Evolutionary conservation across 1,140 invertebrate species (phyloP).

Genomic region (Hestina assimilis): DNA sequence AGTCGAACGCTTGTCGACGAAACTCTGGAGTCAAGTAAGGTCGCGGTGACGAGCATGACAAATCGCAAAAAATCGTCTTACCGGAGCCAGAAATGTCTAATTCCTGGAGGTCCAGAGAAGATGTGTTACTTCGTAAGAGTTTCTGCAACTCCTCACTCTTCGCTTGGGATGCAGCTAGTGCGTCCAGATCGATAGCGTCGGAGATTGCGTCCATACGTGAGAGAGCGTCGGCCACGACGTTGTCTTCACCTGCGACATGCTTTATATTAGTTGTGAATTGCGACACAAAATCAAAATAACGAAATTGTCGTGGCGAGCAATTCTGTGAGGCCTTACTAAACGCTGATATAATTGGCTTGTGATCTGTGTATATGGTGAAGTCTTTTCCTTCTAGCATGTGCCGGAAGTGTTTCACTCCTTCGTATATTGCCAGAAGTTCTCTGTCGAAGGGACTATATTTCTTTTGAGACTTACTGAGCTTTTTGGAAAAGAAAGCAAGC

Average conservation of each 20-base stretch:
- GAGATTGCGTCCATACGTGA: conserved; percentile 3
- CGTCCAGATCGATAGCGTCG: not conserved
- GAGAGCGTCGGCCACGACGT: conserved; percentile 9
- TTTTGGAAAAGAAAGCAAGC: conserved; percentile 20
- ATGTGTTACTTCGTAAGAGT: not conserved
- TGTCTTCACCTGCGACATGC: conserved; percentile 8
- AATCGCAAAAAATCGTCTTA: not conserved
- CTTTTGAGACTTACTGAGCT: conserved; percentile 15
- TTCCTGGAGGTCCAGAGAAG: conserved; percentile 4
- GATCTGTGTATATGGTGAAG: conserved; percentile 7
- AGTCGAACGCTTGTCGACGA: conserved; percentile 2
- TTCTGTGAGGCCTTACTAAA: conserved; percentile 13
- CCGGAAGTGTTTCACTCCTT: conserved; percentile 15
- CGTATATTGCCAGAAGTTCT: conserved; percentile 22
- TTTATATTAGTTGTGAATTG: conserved; percentile 7
- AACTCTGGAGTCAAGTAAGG: conserved; percentile 7
- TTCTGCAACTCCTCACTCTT: not conserved
- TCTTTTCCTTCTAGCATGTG: conserved; percentile 12
- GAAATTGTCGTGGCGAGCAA: conserved; percentile 20
- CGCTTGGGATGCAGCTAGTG: conserved; percentile 3
- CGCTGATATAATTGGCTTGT: conserved; percentile 8
- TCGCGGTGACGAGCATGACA: not conserved
- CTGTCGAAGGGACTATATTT: conserved; percentile 21
- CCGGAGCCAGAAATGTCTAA: conserved; percentile 2
- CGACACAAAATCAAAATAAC: conserved; percentile 18